Evolutionary conservation across 1,140 invertebrate genomes (phyloP), one percentile per base, ranked within the genome.

Genomic region (Ceratitis capitata): DNA sequence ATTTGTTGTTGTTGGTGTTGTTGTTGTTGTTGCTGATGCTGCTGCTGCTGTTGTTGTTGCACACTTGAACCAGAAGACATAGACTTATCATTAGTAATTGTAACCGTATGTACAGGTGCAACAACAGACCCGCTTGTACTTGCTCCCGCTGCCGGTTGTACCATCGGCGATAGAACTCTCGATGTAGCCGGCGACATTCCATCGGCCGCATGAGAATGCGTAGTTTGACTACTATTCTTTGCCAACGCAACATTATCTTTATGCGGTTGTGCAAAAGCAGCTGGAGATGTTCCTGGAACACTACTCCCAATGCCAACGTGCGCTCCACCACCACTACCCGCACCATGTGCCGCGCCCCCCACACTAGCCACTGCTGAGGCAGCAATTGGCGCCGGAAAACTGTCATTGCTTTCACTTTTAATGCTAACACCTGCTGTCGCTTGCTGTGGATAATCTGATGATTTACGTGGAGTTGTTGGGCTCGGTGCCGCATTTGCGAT

Each of bases 401-500:
- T 74, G 19, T 84, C 86, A 83, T 88, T 86, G 82, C 84, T 89
- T 19, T 87, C 87, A 69, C 86, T 86, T 32, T 87, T 86, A 23
- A 45, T 32, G n/a, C 32, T 78, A 45, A 78, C 69, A 83, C 87
- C 84, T 85, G 85, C 84, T 85, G 85, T 87, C 45, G 88, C 87
- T 84, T 90, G 88, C 84, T 89, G 87, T 61, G 87, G 87, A 87
- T 88, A 89, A 42, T 91, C 91, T 23, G 88, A 87, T 23, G 89
- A 86, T 85, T 89, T 91, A 64, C 88, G 83, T 16, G 86, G 86
- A n/a, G 85, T 86, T 2, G 88, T 86, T 82, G 89, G 89, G 84
- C 88, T 88, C 74, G 86, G 85, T 53, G 89, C 87, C 85, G 88
- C 84, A 85, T 87, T 89, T 89, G 92, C 89, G 91, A 93, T 92